phyloP scores from a whole-genome alignment of 2,888 invertebrate genomes.

The Muschampia plurimacula region DNA sequence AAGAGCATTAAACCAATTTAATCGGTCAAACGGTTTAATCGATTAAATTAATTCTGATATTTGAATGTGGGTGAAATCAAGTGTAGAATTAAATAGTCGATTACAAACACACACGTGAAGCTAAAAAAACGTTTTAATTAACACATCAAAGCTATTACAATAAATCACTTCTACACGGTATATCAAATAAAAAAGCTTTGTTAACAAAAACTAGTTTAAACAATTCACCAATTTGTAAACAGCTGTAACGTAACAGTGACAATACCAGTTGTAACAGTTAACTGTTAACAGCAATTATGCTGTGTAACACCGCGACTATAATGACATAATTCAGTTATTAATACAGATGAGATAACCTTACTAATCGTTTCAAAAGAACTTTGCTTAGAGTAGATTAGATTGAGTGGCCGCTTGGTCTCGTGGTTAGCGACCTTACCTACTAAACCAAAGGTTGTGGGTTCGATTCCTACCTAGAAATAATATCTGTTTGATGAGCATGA shows the following conservation, averaged over 20 bases:
- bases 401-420: no score
- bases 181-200: neutral
- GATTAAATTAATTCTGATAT: no score
- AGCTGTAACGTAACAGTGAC: constrained; percentile 23
- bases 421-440: no score
- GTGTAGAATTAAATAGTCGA: no score
- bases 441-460: no score
- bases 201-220: constrained; percentile 2
- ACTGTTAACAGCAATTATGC: constrained; percentile 21
- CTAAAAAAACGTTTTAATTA: neutral
- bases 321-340: constrained; percentile 22
- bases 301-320: constrained; percentile 12
- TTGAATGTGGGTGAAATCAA: no score
- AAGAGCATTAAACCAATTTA: no score
- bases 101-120: no score
- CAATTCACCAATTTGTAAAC: constrained; percentile 13
- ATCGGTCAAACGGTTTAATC: no score
- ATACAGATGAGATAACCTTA: neutral
- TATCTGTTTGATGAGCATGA: no score
- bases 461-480: no score
- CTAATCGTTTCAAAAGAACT: neutral
- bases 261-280: constrained; percentile 21
- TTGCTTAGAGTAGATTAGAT: neutral
- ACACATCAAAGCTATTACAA: constrained; percentile 1
- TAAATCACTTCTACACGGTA: neutral